Conservation (phyloP, 2,797 vertebrate genomes). For the Catostomus latipinnis region DNA sequence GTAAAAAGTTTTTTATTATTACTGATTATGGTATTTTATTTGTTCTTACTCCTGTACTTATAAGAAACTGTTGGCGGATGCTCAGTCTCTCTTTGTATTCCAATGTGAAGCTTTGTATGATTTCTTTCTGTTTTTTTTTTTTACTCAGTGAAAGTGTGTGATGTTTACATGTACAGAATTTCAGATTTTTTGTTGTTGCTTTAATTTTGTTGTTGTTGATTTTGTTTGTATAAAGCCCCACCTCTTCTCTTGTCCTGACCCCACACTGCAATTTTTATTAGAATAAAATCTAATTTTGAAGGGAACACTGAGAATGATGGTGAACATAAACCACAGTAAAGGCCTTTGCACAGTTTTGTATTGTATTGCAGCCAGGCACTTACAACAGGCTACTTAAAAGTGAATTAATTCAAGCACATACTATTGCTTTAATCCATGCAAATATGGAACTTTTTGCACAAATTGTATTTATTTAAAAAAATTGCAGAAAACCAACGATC, state of each 20-base stretch:
- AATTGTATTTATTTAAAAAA: too few relatives aligned
- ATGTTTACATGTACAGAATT: conserved; percentile 99
- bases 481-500: too few relatives aligned
- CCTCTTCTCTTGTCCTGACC: conserved; percentile 38
- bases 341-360: conserved; percentile 59
- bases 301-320: conserved; percentile 36
- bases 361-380: background rate
- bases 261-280: conserved; percentile 42
- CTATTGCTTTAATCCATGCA: conserved; percentile 26
- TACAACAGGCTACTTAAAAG: conserved; percentile 16
- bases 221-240: conserved; percentile 42
- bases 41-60: conserved; percentile 80
- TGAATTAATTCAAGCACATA: conserved; percentile 23
- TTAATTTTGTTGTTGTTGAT: conserved; percentile 58
- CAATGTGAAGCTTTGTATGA: conserved; percentile 99
- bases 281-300: conserved; percentile 39
- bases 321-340: conserved; percentile 57
- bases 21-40: conserved; percentile 75
- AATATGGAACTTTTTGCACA: background rate
- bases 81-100: conserved; percentile 92
- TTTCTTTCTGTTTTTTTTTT: conserved; percentile 95
- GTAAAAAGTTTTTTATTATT: conserved; percentile 70
- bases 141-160: conserved; percentile 99
- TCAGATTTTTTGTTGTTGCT: conserved; percentile 69
- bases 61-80: conserved; percentile 83